Evolutionary conservation across 2,888 invertebrate genomes (phyloP), one percentile per base, ranked within the genome.

Genomic region (Ichneumoninae sp.): DNA sequence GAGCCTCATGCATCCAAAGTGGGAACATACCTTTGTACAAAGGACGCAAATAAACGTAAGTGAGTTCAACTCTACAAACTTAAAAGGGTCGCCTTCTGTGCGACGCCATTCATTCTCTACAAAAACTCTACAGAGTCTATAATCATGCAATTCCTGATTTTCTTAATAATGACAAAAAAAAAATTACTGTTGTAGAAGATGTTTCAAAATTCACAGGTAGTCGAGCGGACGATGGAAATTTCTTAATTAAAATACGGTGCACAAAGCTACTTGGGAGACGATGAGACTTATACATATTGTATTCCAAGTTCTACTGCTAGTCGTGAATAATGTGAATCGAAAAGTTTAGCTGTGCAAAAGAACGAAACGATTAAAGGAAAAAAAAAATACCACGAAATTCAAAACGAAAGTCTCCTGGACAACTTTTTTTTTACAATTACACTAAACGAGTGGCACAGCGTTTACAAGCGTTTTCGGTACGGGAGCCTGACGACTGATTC

Each of bases 1-100:
- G 93, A 93, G 93, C 91, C 92, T 93, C 93, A 92, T 93, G 93
- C 92, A 92, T 74, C 57, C 66, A 80, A 79, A 76, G 72, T 26
- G 62, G 54, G 71, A 65, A 65, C 22, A 54, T 36, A 54, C 19
- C 69, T 44, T 75, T 60, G 33, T 33, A 30, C 6, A 54, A 47
- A 7, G 62, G 57, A 57, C 57, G 54, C 19, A 66, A 84, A 84
- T 79, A 5, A 66, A 76, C 44, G 44, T 52, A 71, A 54, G 33
- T 79, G 54, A 70, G 44, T 62, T 77, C 71, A 71, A 79, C 62
- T 72, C 80, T 71, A 82, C 76, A 40, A 79, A 81, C 30, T 10
- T 6, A 76, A 71, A 70, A 82, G 36, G 75, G 70, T 79, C 66
- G 79, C 66, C 74, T 66, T 82, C 66, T 71, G 74, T 47, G 44